These are phyloP conservation scores for Galago senegalensis DNA, from an alignment of 2,797 vertebrate species.

Conservation along the genomic window DNA sequence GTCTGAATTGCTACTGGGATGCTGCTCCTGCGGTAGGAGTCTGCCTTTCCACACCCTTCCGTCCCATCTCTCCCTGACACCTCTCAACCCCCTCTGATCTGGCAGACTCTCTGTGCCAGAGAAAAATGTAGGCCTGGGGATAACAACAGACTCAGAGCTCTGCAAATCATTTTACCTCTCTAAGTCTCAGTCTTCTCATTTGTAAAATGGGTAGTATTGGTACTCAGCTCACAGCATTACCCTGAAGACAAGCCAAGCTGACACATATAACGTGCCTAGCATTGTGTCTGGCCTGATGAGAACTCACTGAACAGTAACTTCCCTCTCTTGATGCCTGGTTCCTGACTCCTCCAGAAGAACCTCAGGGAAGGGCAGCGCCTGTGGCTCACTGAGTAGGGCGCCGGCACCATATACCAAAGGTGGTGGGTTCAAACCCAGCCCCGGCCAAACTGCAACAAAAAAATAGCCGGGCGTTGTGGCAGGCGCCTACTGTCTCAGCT, in stretches of 20 bases:
- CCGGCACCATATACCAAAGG: too few species aligned
- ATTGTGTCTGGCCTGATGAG: neutral
- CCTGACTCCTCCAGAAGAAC: neutral
- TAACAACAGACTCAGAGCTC: neutral
- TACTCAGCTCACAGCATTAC: neutral
- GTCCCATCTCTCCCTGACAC: neutral
- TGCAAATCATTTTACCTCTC: neutral
- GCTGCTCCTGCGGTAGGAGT: conserved; percentile 78
- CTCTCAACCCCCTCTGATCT: neutral
- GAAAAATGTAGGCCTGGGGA: conserved; percentile 33
- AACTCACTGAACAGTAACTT: neutral
- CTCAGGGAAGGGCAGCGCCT: too few species aligned
- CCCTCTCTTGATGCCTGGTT: neutral
- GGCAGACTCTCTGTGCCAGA: conserved; percentile 11
- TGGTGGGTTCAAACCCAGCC: too few species aligned
- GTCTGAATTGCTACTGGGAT: conserved; percentile 83
- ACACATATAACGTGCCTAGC: neutral
- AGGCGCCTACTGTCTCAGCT: too few species aligned
- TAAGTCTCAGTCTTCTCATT: neutral
- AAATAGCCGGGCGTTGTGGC: too few species aligned
- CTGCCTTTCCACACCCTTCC: conserved; percentile 68
- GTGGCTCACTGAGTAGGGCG: too few species aligned
- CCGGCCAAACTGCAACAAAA: too few species aligned
- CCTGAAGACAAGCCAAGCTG: neutral
- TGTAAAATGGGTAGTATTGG: neutral